Evolutionary conservation across 2,113 vertebrate species (phyloP), one percentile per base, ranked within the genome.

Genomic region (Plecotus auritus): DNA sequence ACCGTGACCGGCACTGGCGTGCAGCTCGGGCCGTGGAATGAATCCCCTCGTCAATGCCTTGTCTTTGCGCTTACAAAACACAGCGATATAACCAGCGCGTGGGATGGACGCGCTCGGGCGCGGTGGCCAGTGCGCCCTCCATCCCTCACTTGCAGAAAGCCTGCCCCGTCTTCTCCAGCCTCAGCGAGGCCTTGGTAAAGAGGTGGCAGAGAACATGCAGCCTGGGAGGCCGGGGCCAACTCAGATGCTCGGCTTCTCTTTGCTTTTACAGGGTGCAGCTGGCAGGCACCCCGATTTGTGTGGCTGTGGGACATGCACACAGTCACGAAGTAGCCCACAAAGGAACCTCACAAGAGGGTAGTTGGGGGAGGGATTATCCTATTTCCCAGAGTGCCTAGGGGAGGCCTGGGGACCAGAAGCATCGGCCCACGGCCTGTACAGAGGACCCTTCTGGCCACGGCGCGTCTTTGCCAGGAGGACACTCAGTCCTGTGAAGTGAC

Each of bases 31-130:
- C 5, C 4, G 2, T 11, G 47, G 69, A 14, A 23, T 18, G 35
- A 69, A 17, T 61, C 32, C 47, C 51, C 56, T 61, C 20, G 64
- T 5, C 16, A 3, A 32, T 8, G 6, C 42, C 56, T 47, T 1
- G 16, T 47, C 64, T 82, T 54, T 49, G 45, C 51, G 7, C 51
- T 89, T 66, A 32, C 49, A 17, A 61, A 45, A 32, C 51, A 40
- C 23, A 56, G 2, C 12, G 7, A 32, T 3, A 1, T 2, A 17
- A 49, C 22, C 45, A 7, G 6, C 0, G 2, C 51, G 8, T 67
- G 76, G 9, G 81, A 7, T n/a, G 30, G 9, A 5, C 7, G 0
- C 11, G n/a, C 35, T 18, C 0, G 3, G 42, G 20, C 32, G 0
- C 69, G 0, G 22, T 5, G 18, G 2, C 18, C 11, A 9, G 64